A percentile compares a stretch with the other conserved stretches of the same genome.
phyloP scores from a whole-genome alignment of 2,888 invertebrate species.

The Listrodromus nycthemerus region DNA sequence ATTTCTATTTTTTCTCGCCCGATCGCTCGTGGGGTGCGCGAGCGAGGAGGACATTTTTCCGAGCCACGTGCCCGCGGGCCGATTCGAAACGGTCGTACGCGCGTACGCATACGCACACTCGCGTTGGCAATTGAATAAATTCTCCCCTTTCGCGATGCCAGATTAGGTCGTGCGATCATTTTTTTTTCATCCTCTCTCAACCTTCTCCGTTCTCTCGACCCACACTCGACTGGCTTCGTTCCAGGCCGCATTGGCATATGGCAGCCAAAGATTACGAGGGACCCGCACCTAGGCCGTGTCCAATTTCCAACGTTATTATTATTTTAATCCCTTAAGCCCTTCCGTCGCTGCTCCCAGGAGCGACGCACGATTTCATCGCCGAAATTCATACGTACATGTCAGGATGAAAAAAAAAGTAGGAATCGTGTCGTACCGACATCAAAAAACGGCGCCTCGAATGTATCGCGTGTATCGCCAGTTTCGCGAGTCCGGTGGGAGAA shows the following conservation, averaged over 20 bases:
- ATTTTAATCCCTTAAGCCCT: conserved; percentile 79
- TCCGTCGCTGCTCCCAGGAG: conserved; percentile 60
- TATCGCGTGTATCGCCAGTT: conserved; percentile 26
- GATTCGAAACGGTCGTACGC: conserved; percentile 64
- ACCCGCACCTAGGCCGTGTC: conserved; percentile 77
- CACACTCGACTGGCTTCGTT: conserved; percentile 78
- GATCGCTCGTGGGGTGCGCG: conserved; percentile 25
- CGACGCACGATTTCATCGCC: conserved; percentile 60
- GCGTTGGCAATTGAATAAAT: conserved; percentile 81
- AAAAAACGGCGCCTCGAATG: conserved; percentile 44
- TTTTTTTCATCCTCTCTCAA: conserved; percentile 42
- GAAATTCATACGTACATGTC: conserved; percentile 44
- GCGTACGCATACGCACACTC: conserved; percentile 45
- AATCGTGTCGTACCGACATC: conserved; percentile 10
- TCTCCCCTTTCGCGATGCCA: conserved; percentile 76
- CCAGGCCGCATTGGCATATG: conserved; percentile 80
- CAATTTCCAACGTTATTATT: conserved; percentile 82
- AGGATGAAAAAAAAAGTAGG: conserved; percentile 9
- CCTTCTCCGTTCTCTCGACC: conserved; percentile 44
- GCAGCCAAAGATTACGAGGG: conserved; percentile 81
- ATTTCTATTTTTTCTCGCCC: conserved; percentile 38
- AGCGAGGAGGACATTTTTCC: conserved; percentile 45
- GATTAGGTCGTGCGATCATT: conserved; percentile 80
- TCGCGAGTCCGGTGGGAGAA: conserved; percentile 17
- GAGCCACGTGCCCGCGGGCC: conserved; percentile 65